Percentiles rank a stretch among this genome's conserved stretches.
phyloP scores from a whole-genome alignment of 2,113 vertebrate genomes.

The Calcarius ornatus region DNA sequence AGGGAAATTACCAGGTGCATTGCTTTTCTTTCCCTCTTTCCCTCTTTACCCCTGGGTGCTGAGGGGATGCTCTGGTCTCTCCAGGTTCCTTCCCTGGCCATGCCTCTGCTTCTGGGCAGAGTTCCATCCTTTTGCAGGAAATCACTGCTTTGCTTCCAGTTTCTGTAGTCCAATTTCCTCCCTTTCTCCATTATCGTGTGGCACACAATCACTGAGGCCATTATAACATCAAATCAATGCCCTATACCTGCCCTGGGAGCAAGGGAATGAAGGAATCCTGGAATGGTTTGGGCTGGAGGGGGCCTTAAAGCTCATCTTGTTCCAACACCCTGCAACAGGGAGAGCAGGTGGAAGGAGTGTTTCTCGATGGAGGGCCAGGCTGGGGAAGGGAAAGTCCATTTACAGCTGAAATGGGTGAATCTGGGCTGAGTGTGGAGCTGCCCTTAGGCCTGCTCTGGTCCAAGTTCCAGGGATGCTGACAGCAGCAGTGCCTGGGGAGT shows the following conservation, averaged over 20 bases:
- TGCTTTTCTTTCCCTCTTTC: not conserved
- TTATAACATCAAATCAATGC: not conserved
- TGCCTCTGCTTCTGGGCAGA: not conserved
- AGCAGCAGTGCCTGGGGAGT: not conserved
- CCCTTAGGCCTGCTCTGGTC: not conserved
- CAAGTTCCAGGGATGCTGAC: too few species aligned
- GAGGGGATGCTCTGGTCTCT: not conserved
- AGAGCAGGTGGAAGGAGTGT: not conserved
- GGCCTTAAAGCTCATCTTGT: not conserved
- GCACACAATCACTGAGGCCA: fast-evolving
- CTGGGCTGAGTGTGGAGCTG: not conserved
- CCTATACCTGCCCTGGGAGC: not conserved
- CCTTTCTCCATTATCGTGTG: not conserved
- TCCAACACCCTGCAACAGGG: not conserved
- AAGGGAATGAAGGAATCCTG: not conserved
- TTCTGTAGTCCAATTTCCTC: not conserved
- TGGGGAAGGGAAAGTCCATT: not conserved
- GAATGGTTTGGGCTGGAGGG: not conserved
- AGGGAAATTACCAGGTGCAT: not conserved
- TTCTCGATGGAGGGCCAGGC: not conserved
- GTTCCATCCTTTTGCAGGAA: not conserved
- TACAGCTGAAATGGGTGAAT: not conserved
- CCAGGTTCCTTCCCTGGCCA: not conserved
- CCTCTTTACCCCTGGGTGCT: not conserved
- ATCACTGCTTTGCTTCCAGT: not conserved